A percentile compares a stretch with the other conserved stretches of the same genome.
Evolutionary conservation across 2,888 invertebrate species (phyloP).

Genomic region (Linnaemya vulpina): DNA sequence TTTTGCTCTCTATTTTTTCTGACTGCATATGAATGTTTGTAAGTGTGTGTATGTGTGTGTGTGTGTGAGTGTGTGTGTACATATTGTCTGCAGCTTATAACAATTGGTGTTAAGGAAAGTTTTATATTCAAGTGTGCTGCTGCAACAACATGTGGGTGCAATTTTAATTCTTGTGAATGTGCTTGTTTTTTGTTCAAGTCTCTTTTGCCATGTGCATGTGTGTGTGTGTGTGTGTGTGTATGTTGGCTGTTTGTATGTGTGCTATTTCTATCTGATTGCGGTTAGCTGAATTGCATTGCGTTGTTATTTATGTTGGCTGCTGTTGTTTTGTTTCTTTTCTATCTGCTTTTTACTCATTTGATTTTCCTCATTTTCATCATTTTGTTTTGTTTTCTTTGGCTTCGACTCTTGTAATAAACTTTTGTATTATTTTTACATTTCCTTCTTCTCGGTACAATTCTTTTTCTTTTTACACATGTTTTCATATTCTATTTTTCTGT

Average conservation of each 20-base stretch:
- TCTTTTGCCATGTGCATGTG: neutral
- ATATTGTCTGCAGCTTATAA: constrained; percentile 58
- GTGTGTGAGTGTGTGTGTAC: neutral
- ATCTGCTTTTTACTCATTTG: neutral
- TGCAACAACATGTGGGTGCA: constrained; percentile 36
- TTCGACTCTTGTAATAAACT: constrained; percentile 44
- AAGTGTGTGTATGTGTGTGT: neutral
- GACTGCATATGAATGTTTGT: neutral
- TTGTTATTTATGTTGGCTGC: constrained; percentile 54
- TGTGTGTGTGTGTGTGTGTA: neutral
- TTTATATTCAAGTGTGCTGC: constrained; percentile 36
- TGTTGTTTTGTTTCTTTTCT: constrained; percentile 40
- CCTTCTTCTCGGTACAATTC: neutral
- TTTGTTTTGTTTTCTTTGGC: constrained; percentile 7
- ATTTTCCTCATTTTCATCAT: constrained; percentile 23
- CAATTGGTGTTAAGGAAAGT: constrained; percentile 61
- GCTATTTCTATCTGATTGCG: constrained; percentile 60
- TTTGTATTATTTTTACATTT: constrained; percentile 26
- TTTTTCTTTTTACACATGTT: neutral
- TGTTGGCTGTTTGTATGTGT: constrained; percentile 12
- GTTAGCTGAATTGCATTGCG: constrained; percentile 62
- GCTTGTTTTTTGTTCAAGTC: neutral
- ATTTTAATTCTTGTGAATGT: neutral
- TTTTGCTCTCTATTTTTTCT: constrained; percentile 1
- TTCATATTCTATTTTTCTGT: neutral